phyloP scores from a whole-genome alignment of 1,140 invertebrate species.

The Mamestra configurata region DNA sequence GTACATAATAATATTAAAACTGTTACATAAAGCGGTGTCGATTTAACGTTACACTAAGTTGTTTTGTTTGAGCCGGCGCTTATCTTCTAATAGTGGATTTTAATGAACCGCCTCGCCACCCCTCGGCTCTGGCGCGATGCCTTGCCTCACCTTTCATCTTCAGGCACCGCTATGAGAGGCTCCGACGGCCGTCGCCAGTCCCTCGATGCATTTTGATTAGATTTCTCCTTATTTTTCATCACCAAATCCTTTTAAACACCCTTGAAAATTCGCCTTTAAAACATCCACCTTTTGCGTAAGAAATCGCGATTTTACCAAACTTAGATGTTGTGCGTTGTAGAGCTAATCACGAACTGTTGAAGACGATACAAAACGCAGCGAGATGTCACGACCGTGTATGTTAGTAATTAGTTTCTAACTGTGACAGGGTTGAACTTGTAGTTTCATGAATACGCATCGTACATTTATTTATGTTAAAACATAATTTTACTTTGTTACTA shows the following conservation, averaged over 20 bases:
- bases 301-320: constrained; percentile 3
- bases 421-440: constrained; percentile 60
- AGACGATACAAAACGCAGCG: constrained; percentile 48
- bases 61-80: constrained; percentile 74
- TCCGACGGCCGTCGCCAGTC: constrained; percentile 79
- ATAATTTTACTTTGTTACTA: neutral
- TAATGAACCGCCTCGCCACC: constrained; percentile 73
- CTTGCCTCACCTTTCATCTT: constrained; percentile 83
- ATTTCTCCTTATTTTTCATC: constrained; percentile 82
- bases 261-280: constrained; percentile 1
- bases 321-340: constrained; percentile 63
- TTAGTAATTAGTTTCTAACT: constrained; percentile 76
- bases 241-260: constrained; percentile 57
- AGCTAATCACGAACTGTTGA: constrained; percentile 67
- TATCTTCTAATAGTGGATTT: constrained; percentile 76
- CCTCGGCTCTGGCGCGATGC: no score
- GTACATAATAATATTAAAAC: constrained; percentile 39
- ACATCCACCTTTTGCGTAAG: neutral
- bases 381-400: constrained; percentile 61
- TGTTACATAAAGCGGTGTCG: constrained; percentile 55
- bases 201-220: constrained; percentile 73
- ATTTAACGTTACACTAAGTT: constrained; percentile 66
- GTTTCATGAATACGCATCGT: neutral
- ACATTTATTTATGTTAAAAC: neutral
- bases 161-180: constrained; percentile 78